Conservation (phyloP, 2,888 invertebrate species). For the Pimpla rufipes region DNA sequence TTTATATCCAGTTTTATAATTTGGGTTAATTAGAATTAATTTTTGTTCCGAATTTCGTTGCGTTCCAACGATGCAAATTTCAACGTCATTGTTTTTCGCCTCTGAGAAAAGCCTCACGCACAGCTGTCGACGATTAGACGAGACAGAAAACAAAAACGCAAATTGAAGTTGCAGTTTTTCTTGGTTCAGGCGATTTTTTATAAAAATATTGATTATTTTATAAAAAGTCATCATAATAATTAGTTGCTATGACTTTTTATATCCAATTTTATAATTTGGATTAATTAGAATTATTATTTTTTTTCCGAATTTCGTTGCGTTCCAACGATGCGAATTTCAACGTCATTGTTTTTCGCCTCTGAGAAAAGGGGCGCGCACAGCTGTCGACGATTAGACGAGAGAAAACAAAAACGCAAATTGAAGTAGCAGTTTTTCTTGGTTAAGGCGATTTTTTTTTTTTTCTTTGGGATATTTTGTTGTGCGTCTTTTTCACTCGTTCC, state of each 20-base stretch:
- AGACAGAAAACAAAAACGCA: not conserved
- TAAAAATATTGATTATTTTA: too few species aligned
- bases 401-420: not conserved
- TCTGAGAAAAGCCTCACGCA: not conserved
- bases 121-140: not conserved
- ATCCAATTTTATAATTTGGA: too few species aligned
- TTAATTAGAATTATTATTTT: too few species aligned
- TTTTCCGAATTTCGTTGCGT: too few species aligned
- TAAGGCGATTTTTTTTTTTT: not conserved
- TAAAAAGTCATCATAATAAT: too few species aligned
- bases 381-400: conserved; percentile 1
- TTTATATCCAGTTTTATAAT: too few species aligned
- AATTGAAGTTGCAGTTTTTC: not conserved
- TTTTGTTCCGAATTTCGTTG: too few species aligned
- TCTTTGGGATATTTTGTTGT: not conserved
- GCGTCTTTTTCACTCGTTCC: conserved; percentile 22
- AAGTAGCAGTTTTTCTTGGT: not conserved
- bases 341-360: not conserved
- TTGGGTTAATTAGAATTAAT: too few species aligned
- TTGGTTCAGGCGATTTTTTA: not conserved
- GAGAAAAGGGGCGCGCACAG: conserved; percentile 1
- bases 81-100: not conserved
- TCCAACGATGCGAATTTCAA: too few species aligned
- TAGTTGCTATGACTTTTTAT: too few species aligned
- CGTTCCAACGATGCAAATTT: too few species aligned